Evolutionary conservation across 2,888 invertebrate species (phyloP), one percentile per base, ranked within the genome.

Genomic region (Clunio marinus): DNA sequence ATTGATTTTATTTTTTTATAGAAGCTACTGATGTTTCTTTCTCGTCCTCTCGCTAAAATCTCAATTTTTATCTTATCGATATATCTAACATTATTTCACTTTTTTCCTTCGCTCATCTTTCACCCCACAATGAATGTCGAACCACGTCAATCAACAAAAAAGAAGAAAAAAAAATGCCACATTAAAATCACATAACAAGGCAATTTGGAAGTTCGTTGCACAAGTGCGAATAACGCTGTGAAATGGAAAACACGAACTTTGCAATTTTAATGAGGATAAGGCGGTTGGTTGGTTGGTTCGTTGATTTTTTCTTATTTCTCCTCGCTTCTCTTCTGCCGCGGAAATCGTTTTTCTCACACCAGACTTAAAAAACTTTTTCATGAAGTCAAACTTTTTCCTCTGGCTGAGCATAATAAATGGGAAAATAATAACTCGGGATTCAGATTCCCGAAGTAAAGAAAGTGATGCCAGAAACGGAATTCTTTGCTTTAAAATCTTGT

Each of bases 151-250:
- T 58, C 57, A 58, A n/a, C n/a, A n/a, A n/a, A n/a, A n/a, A n/a
- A n/a, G n/a, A n/a, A n/a, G n/a, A n/a, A 58, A 58, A 58, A 58
- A 27, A 58, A 27, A 4, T 28, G 57, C 27, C 57, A 58, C 57
- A 58, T 58, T 58, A 58, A 58, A 58, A 27, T 58, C 57, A 58
- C 57, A 58, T 58, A 58, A 58, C 57, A 27, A 28, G 57, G 57
- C 57, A 58, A 58, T 58, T 58, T 58, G 10, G 28, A 28, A 41
- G 41, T 41, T 41, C 41, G 41, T n/a, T 41, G 41, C 41, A 41
- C 41, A 41, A 41, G 41, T 41, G 41, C n/a, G 57, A 13, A 25
- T 28, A 15, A 27, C 27, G 27, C 13, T 22, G 25, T 27, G 27
- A 10, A 17, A 55, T 22, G 7, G 27, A 27, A 15, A 58, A 10